A percentile compares a stretch with the other conserved stretches of the same genome.
Evolutionary conservation across 2,888 invertebrate genomes (phyloP).

Genomic region (Esperia sulphurella): DNA sequence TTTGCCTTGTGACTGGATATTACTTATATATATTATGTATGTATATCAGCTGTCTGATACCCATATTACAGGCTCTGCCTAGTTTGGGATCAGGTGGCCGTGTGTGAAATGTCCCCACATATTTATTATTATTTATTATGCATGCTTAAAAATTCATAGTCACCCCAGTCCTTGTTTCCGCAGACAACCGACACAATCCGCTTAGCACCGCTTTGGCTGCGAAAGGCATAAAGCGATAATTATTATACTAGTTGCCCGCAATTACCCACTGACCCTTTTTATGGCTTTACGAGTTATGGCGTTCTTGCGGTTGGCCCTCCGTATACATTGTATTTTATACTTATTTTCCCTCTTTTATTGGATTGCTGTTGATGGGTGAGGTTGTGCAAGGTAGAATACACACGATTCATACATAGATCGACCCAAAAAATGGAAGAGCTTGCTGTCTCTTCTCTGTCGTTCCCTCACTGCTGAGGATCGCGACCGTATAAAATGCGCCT

Average conservation of each 20-base stretch:
- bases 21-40: too few relatives aligned
- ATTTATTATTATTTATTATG: too few relatives aligned
- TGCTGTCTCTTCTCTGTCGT: too few relatives aligned
- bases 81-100: too few relatives aligned
- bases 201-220: conserved; percentile 29
- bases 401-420: too few relatives aligned
- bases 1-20: too few relatives aligned
- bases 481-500: too few relatives aligned
- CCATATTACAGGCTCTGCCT: too few relatives aligned
- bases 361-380: conserved; percentile 4
- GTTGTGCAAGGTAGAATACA: background rate
- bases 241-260: conserved; percentile 33
- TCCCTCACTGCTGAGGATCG: too few relatives aligned
- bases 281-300: conserved; percentile 25
- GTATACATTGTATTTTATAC: conserved; percentile 1
- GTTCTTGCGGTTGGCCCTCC: conserved; percentile 14
- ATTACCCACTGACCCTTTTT: conserved; percentile 36
- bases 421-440: too few relatives aligned
- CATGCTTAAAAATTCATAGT: conserved; percentile 14
- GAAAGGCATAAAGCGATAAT: conserved; percentile 50
- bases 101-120: too few relatives aligned
- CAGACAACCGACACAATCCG: conserved; percentile 40
- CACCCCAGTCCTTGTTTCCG: conserved; percentile 24
- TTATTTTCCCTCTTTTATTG: conserved; percentile 7
- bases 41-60: too few relatives aligned